phyloP scores from a whole-genome alignment of 2,888 invertebrate genomes.

The Aromia moschata region DNA sequence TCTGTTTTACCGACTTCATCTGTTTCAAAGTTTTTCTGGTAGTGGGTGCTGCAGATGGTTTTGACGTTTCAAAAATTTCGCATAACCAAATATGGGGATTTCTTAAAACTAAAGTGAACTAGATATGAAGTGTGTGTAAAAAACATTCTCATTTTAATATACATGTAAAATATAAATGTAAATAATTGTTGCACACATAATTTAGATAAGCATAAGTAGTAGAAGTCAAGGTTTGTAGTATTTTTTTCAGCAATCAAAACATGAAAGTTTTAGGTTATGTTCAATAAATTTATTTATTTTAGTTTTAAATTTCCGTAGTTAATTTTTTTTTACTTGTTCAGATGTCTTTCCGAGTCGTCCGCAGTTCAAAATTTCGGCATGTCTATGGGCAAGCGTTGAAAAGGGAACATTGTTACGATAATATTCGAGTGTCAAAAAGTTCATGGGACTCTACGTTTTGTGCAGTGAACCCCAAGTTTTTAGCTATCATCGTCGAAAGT shows the following conservation, averaged over 20 bases:
- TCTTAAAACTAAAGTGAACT: slow-evolving; percentile 54
- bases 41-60: slow-evolving; percentile 30
- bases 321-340: slow-evolving; percentile 56
- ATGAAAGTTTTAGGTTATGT: slow-evolving; percentile 53
- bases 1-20: slow-evolving; percentile 1
- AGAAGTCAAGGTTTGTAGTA: slow-evolving; percentile 42
- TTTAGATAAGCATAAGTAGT: slow-evolving; percentile 30
- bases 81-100: slow-evolving; percentile 64
- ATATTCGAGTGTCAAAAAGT: slow-evolving; percentile 95
- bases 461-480: slow-evolving; percentile 97
- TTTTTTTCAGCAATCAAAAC: slow-evolving; percentile 36
- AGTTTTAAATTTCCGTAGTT: slow-evolving; percentile 16
- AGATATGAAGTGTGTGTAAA: slow-evolving; percentile 55
- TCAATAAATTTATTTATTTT: slow-evolving; percentile 35
- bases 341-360: slow-evolving; percentile 97
- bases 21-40: slow-evolving; percentile 23
- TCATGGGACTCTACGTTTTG: slow-evolving; percentile 99
- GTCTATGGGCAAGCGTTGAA: slow-evolving; percentile 90
- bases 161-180: slow-evolving; percentile 47
- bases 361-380: slow-evolving; percentile 98
- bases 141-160: slow-evolving; percentile 39
- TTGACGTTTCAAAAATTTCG: slow-evolving; percentile 63
- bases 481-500: slow-evolving; percentile 96
- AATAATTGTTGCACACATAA: slow-evolving; percentile 36
- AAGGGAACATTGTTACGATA: slow-evolving; percentile 97